Evolutionary conservation across 2,113 vertebrate species (phyloP), one percentile per base, ranked within the genome.

Genomic region (Podiceps cristatus): DNA sequence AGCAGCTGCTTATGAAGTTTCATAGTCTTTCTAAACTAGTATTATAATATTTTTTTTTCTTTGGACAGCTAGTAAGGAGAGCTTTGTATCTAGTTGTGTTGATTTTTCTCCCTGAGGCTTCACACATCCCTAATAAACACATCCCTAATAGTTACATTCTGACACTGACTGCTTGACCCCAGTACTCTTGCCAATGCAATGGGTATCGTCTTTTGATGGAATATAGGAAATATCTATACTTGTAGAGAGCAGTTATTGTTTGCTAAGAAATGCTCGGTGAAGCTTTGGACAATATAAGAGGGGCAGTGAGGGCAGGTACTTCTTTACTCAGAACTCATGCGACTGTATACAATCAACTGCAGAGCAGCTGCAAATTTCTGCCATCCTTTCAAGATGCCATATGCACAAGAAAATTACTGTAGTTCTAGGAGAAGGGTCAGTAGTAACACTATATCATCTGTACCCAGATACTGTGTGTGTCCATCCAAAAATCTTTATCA

Each of bases 91-190:
- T 42, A 84, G 8, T 23, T 90, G 7, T 35, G 12, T 24, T n/a
- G 7, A 15, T 18, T 58, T 24, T 40, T 35, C 11, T 66, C 5
- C 12, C 4, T 2, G n/a, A 53, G 18, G 8, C 29, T 33, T 37
- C 23, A 20, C 8, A 35, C 16, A 10, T 20, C 4, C 25, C 3
- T 64, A 0, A 2, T 3, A 5, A 72, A 67, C 8, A 35, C 16
- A 10, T 20, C 4, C 25, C 3, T 64, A 0, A 2, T 3, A 5
- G 68, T 49, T 59, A 5, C 6, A 4, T 44, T 93, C 37, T 56
- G 55, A 17, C 10, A 29, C 13, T 53, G 42, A 14, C 13, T 73
- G 0, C 18, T 80, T 1, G 3, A 17, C 11, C 35, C 7, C 16
- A 47, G 53, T 44, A 14, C 8, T 74, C 17, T 44, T 1, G 3